phyloP scores from a whole-genome alignment of 2,113 vertebrate species.

The Tichodroma muraria region DNA sequence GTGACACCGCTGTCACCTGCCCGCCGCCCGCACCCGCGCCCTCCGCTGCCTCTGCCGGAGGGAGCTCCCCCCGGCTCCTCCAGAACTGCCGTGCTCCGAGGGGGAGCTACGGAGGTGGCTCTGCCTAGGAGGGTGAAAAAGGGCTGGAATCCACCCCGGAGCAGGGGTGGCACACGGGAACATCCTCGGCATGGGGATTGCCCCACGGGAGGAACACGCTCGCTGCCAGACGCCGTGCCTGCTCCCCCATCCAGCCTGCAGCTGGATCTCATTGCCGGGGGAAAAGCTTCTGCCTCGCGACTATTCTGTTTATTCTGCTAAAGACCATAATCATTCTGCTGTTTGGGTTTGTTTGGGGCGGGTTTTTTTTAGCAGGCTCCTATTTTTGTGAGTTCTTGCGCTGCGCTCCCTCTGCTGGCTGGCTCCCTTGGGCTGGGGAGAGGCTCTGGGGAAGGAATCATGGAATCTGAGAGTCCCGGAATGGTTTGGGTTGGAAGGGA shows the following conservation, averaged over 20 bases:
- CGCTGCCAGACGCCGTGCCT: neutral
- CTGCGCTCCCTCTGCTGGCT: slow-evolving; percentile 38
- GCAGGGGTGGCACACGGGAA: neutral
- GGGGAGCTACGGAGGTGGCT: neutral
- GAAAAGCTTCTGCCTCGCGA: neutral
- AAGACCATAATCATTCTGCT: slow-evolving; percentile 4
- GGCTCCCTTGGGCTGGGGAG: neutral
- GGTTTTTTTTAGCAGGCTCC: neutral
- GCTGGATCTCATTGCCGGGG: neutral
- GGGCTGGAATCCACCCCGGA: neutral
- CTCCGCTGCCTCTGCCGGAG: neutral
- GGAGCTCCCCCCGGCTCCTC: neutral
- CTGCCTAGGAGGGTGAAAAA: neutral
- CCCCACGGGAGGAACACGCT: accelerated
- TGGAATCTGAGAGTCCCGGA: neutral
- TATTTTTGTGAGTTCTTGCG: neutral
- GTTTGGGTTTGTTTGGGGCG: neutral
- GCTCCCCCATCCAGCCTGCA: slow-evolving; percentile 1
- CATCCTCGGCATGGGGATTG: accelerated
- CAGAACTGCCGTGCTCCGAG: accelerated
- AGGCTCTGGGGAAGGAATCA: neutral
- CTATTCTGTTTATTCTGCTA: neutral
- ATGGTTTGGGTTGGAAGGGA: neutral
- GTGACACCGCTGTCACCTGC: neutral
- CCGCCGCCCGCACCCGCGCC: neutral